Evolutionary conservation across 2,888 invertebrate genomes (phyloP), one percentile per base, ranked within the genome.

Genomic region (Alloscopus bannaensis): DNA sequence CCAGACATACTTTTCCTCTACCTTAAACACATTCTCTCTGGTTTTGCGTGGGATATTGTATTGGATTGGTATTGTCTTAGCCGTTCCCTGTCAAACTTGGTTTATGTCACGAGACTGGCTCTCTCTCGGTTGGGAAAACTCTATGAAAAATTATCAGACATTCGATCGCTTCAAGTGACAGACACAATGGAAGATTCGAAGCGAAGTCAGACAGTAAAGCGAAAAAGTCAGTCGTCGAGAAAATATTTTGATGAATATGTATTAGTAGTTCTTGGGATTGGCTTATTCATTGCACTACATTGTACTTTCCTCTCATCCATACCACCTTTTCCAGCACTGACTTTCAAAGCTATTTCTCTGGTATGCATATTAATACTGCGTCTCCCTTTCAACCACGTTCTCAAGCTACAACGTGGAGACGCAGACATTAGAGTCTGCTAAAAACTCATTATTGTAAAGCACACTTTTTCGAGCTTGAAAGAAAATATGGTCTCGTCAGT

Each of bases 241-340:
- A 42, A 59, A 57, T 20, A 40, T 40, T 13, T 29, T 52, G 55
- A 47, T 69, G 69, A 69, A 69, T 69, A 69, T 69, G 31, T 22
- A 69, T 69, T 22, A 69, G 69, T 59, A 29, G 57, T 24, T 31
- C 22, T 2, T 69, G 22, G 29, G 36, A 40, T 18, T 22, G 8
- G 26, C 4, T 26, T 62, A 62, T 64, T 28, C 22, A 28, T 50
- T 20, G 26, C n/a, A 50, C 45, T 47, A 28, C 16, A 31, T 66
- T 50, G 29, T 66, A 20, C 16, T 57, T 64, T 64, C 36, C 6
- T 36, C 13, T 36, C 36, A 36, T 36, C 6, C n/a, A n/a, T n/a
- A n/a, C n/a, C n/a, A n/a, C n/a, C n/a, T n/a, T n/a, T n/a, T n/a
- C n/a, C n/a, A n/a, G n/a, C n/a, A n/a, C n/a, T n/a, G n/a, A n/a